Base-by-base conservation (phyloP, 2,888 invertebrate species). In the Andrena hattorfiana region DNA sequence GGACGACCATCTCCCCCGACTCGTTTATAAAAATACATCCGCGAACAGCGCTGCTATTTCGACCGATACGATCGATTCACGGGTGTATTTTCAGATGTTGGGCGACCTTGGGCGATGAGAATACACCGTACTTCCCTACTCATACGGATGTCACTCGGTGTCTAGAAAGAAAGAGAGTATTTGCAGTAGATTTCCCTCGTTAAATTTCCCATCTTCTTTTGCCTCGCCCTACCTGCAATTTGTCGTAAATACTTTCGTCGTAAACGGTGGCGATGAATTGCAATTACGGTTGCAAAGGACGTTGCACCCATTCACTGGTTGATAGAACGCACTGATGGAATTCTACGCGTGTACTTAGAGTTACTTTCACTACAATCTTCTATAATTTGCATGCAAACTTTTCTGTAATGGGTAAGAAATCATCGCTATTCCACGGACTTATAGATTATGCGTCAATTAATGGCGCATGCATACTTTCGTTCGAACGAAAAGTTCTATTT, bases 51-150 rank as follows among this genome's bases (percentile, higher is more conserved):
- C 60, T 73, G 87, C 90, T 89, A 90, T 90, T 91, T 91, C 81
- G 85, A 89, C 86, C 77, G 87, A 80, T 62, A 71, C 86, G 84
- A 91, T 91, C 87, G 89, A 90, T 90, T 90, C 87, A 85, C 81
- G 75, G 73, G 79, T 51, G 83, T 91, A 91, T 91, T 91, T 91
- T 86, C 84, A 89, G 91, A 88, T 74, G 80, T 48, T 67, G 70
- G 42, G 69, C 85, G 87, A 89, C 91, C 91, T 91, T 91, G 86
- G 69, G 59, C 82, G 73, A 69, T 85, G 69, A 81, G 85, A 82
- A 85, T 83, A 83, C 71, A 8, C 54, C 30, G 78, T 51, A 80
- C 78, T 85, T 86, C 77, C 80, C 69, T 68, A 59, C 76, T 77
- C 81, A 59, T 42, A 42, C 74, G 77, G 72, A 72, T 77, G 82